Percentiles rank a stretch among this genome's conserved stretches.
phyloP scores from a whole-genome alignment of 2,888 invertebrate genomes.

The Sympetrum striolatum region DNA sequence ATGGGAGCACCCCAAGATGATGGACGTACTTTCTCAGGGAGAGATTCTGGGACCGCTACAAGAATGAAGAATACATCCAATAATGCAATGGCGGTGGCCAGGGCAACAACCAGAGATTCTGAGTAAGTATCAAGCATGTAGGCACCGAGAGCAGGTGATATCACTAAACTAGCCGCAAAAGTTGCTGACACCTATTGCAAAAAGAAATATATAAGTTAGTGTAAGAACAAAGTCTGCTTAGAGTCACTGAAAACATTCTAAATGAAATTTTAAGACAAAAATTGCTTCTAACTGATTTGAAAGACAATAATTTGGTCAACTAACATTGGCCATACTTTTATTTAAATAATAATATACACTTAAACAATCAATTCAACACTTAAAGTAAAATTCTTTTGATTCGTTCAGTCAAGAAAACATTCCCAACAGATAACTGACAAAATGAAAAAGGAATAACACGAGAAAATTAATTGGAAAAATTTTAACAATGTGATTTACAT shows the following conservation, averaged over 20 bases:
- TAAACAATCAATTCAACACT: too few relatives aligned
- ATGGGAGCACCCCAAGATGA: slow-evolving; percentile 86
- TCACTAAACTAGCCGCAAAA: slow-evolving; percentile 98
- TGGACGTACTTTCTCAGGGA: slow-evolving; percentile 88
- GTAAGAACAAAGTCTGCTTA: not conserved
- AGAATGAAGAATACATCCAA: slow-evolving; percentile 98
- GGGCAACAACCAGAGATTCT: slow-evolving; percentile 85
- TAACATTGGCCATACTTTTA: too few relatives aligned
- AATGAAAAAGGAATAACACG: too few relatives aligned
- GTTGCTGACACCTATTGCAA: slow-evolving; percentile 82
- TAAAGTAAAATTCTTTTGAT: too few relatives aligned
- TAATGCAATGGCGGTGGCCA: slow-evolving; percentile 94
- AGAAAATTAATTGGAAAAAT: too few relatives aligned
- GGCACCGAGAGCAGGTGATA: slow-evolving; percentile 95
- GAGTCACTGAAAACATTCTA: not conserved
- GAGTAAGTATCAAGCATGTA: slow-evolving; percentile 85
- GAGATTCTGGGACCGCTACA: slow-evolving; percentile 96
- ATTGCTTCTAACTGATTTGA: too few relatives aligned
- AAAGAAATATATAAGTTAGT: slow-evolving; percentile 25
- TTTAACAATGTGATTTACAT: too few relatives aligned
- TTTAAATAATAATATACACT: too few relatives aligned
- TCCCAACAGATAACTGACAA: too few relatives aligned
- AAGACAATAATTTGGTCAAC: too few relatives aligned
- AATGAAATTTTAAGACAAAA: not conserved
- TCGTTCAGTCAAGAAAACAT: too few relatives aligned